Percentiles rank a stretch among this genome's conserved stretches.
These are phyloP conservation scores for Varanus komodoensis DNA, from an alignment of 2,113 vertebrate genomes.

Conservation along the genomic window DNA sequence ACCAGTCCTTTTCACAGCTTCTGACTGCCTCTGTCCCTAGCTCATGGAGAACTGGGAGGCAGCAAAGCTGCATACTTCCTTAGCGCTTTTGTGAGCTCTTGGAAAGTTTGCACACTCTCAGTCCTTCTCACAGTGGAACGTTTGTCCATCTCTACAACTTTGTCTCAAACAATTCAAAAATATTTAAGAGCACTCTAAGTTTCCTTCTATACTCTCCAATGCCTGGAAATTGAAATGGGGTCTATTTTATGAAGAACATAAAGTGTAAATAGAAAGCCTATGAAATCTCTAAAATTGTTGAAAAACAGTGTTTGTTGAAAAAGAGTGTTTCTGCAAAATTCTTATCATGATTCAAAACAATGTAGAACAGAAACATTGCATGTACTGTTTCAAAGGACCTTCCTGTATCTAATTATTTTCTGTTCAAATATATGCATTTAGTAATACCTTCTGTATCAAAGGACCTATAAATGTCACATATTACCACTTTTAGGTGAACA, in stretches of 20 bases:
- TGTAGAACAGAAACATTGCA: not conserved
- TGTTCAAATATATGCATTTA: not conserved
- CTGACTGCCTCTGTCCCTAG: too few species aligned
- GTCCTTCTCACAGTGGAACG: not conserved
- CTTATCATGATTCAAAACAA: not conserved
- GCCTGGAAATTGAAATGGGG: not conserved
- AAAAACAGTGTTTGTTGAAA: not conserved
- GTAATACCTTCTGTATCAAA: not conserved
- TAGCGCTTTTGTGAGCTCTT: not conserved
- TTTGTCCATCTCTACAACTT: not conserved
- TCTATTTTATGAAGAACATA: not conserved
- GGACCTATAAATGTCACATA: not conserved
- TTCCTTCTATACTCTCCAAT: not conserved
- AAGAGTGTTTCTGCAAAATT: not conserved
- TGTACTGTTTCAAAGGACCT: not conserved
- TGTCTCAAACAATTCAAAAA: not conserved
- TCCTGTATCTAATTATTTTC: not conserved
- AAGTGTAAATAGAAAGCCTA: not conserved
- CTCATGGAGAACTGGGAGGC: not conserved
- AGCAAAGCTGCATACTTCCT: not conserved
- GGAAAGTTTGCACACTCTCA: not conserved
- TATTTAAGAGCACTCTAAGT: not conserved
- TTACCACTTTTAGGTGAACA: too few species aligned
- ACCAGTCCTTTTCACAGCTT: too few species aligned
- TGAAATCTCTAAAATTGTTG: not conserved